Conservation (phyloP, 1,140 invertebrate genomes). For the Triops cancriformis region DNA sequence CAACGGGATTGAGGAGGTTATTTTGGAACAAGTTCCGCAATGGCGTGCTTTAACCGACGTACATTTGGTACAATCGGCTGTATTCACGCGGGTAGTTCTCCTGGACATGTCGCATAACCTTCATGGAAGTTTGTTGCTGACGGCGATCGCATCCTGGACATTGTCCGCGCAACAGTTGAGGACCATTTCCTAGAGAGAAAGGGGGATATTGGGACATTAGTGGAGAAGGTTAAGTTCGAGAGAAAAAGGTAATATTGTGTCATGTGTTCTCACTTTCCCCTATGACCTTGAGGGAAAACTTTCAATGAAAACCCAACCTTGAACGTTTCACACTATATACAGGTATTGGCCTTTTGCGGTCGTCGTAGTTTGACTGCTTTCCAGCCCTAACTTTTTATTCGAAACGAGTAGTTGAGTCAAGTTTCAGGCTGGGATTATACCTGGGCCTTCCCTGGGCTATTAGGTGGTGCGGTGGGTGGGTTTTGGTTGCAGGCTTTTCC, state of each 20-base stretch:
- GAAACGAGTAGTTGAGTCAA: not conserved
- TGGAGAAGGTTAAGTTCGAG: too few species aligned
- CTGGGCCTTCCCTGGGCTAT: not conserved
- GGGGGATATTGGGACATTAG: not conserved
- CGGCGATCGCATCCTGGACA: conserved; percentile 26
- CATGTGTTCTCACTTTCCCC: not conserved
- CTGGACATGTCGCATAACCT: conserved; percentile 25
- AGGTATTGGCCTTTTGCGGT: too few species aligned
- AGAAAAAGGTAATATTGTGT: too few species aligned
- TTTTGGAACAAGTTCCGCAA: not conserved
- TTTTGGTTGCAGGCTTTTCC: not conserved
- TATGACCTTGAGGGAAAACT: not conserved
- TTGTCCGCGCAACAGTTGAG: conserved; percentile 23
- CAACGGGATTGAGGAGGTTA: not conserved
- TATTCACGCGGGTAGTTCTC: conserved; percentile 24
- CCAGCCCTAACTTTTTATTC: not conserved
- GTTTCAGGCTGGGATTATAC: not conserved
- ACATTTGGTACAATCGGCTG: conserved; percentile 25
- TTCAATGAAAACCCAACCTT: not conserved
- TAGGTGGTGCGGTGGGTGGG: not conserved
- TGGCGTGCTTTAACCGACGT: not conserved
- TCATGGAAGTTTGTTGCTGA: conserved; percentile 25
- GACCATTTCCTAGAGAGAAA: conserved; percentile 21
- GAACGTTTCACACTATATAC: not conserved
- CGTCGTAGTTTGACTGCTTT: not conserved